A percentile compares a stretch with the other conserved stretches of the same genome.
These are phyloP conservation scores for Nymphicus hollandicus DNA, from an alignment of 2,113 vertebrate genomes.

Conservation along the genomic window DNA sequence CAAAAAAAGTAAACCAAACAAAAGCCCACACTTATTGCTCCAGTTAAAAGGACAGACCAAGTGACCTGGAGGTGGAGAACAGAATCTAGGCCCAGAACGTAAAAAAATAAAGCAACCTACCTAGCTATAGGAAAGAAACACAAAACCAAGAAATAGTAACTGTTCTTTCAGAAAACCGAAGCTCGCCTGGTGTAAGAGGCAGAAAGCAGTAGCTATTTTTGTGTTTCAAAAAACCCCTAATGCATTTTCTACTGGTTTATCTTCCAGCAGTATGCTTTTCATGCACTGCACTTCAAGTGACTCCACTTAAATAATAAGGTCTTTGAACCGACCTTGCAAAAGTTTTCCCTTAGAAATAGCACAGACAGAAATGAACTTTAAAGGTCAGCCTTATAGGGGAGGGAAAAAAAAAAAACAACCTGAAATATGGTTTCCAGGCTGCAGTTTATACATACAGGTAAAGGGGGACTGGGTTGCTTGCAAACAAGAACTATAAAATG, in stretches of 20 bases:
- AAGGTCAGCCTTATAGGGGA: constrained; percentile 40
- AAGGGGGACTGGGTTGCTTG: background rate
- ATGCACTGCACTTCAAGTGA: constrained; percentile 16
- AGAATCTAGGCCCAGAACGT: background rate
- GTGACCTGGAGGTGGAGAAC: background rate
- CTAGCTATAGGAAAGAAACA: background rate
- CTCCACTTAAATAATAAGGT: constrained; percentile 49
- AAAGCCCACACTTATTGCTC: background rate
- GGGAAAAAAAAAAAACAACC: background rate
- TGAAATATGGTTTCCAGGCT: background rate
- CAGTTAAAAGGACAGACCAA: background rate
- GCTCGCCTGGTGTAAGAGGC: background rate
- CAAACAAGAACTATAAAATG: background rate
- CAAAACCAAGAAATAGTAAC: background rate
- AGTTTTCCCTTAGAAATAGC: constrained; percentile 35
- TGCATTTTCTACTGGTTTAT: constrained; percentile 30
- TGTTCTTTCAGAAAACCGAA: background rate
- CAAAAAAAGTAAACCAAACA: background rate
- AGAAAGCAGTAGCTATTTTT: background rate
- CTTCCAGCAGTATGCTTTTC: background rate
- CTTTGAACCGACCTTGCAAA: constrained; percentile 51
- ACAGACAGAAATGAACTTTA: constrained; percentile 62
- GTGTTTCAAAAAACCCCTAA: constrained; percentile 10
- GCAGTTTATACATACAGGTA: background rate
- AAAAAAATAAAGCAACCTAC: background rate